Conservation (phyloP, 2,113 vertebrate genomes). For the Pseudorasbora parva region DNA sequence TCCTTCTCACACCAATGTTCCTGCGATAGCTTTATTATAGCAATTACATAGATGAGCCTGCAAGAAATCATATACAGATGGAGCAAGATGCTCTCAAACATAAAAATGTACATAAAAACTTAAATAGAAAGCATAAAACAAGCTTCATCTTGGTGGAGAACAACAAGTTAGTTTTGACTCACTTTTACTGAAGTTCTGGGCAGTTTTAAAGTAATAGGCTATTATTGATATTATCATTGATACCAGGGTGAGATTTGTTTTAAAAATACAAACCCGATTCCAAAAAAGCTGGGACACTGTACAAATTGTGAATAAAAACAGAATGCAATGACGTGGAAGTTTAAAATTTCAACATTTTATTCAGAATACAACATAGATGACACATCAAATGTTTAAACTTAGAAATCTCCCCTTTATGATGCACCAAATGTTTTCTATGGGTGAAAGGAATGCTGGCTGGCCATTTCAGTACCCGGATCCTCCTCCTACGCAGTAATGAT, state of each 20-base stretch:
- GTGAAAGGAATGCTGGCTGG: too few relatives aligned
- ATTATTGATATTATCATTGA: neutral
- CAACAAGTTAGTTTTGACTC: neutral
- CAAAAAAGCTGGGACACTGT: too few relatives aligned
- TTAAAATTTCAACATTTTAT: too few relatives aligned
- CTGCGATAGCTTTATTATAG: conserved; percentile 54
- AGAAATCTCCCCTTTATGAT: too few relatives aligned
- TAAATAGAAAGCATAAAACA: neutral
- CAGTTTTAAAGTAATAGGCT: neutral
- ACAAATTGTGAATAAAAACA: too few relatives aligned
- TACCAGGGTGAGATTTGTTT: neutral
- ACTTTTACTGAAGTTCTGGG: neutral
- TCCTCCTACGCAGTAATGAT: too few relatives aligned
- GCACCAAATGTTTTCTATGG: too few relatives aligned
- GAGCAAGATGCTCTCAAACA: conserved; percentile 42
- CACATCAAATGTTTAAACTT: too few relatives aligned
- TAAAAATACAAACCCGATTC: too few relatives aligned
- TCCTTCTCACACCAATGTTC: neutral
- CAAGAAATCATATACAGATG: conserved; percentile 36
- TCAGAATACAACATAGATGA: too few relatives aligned
- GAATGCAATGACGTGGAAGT: too few relatives aligned
- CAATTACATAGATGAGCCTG: conserved; percentile 52
- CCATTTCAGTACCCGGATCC: too few relatives aligned
- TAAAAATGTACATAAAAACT: conserved; percentile 46
- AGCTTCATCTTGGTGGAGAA: conserved; percentile 8